Evolutionary conservation across 2,113 vertebrate species (phyloP).

Genomic region (Microtus oregoni): DNA sequence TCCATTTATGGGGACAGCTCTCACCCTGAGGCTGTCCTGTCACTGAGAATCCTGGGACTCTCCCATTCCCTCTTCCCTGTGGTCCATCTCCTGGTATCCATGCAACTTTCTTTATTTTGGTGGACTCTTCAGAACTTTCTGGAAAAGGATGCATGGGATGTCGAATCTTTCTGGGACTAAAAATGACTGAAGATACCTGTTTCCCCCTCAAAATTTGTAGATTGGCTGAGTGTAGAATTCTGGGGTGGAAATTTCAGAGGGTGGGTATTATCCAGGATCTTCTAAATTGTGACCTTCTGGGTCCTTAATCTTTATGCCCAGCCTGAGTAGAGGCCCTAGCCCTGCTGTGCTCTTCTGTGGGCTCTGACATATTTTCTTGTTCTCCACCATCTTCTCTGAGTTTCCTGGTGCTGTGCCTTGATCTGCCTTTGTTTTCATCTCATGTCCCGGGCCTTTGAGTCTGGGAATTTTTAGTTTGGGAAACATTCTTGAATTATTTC

Average conservation of each 20-base stretch:
- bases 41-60: background rate
- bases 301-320: background rate
- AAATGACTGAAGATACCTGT: background rate
- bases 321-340: background rate
- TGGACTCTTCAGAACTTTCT: background rate
- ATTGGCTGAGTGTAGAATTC: slow-evolving; percentile 15
- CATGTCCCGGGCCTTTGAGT: slow-evolving; percentile 2
- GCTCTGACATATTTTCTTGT: slow-evolving; percentile 27
- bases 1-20: background rate
- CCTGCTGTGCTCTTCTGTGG: background rate
- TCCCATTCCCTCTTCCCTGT: background rate
- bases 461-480: slow-evolving; percentile 13
- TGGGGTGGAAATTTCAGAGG: slow-evolving; percentile 20
- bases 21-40: background rate
- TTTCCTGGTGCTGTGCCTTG: background rate
- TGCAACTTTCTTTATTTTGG: background rate
- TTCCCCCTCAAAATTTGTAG: background rate
- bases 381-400: background rate
- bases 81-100: background rate
- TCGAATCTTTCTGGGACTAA: background rate
- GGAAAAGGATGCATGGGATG: background rate
- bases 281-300: slow-evolving; percentile 10
- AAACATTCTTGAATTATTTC: slow-evolving; percentile 45
- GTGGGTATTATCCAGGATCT: background rate
- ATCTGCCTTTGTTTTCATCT: background rate